phyloP scores from a whole-genome alignment of 2,888 invertebrate genomes.

The Noctuana brunneofusca region DNA sequence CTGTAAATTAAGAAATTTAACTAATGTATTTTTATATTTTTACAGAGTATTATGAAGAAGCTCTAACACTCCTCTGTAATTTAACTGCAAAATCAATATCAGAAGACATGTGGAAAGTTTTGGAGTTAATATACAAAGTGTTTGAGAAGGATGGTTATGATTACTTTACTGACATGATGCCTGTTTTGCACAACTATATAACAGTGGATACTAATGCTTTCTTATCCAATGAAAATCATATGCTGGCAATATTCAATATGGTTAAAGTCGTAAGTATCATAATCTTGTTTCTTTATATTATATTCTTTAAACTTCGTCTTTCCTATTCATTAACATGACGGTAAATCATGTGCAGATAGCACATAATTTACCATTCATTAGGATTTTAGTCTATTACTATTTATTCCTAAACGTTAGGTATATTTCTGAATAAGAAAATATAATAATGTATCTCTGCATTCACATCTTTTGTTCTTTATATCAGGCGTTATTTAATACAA shows the following conservation, averaged over 20 bases:
- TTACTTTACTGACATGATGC: constrained; percentile 99
- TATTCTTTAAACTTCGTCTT: no score
- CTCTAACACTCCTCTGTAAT: constrained; percentile 95
- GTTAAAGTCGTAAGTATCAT: constrained; percentile 88
- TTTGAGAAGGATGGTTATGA: constrained; percentile 97
- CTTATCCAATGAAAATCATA: constrained; percentile 93
- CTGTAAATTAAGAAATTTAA: background rate
- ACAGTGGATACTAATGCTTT: constrained; percentile 97
- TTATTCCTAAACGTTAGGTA: no score
- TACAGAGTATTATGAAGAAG: constrained; percentile 98
- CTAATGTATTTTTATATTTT: constrained; percentile 35
- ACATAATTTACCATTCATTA: no score
- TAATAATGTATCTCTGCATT: no score
- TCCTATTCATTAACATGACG: no score
- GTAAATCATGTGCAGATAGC: no score
- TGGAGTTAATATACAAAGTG: constrained; percentile 93
- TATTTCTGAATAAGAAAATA: no score
- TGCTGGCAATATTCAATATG: constrained; percentile 97
- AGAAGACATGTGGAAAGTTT: constrained; percentile 97
- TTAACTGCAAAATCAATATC: constrained; percentile 94
- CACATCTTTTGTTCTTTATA: no score
- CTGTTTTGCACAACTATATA: constrained; percentile 98
- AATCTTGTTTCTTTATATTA: background rate
- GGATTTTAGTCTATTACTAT: background rate
- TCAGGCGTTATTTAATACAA: no score